A percentile compares a stretch with the other conserved stretches of the same genome.
Conservation (phyloP, 1,140 invertebrate genomes). For the Penaeus indicus region DNA sequence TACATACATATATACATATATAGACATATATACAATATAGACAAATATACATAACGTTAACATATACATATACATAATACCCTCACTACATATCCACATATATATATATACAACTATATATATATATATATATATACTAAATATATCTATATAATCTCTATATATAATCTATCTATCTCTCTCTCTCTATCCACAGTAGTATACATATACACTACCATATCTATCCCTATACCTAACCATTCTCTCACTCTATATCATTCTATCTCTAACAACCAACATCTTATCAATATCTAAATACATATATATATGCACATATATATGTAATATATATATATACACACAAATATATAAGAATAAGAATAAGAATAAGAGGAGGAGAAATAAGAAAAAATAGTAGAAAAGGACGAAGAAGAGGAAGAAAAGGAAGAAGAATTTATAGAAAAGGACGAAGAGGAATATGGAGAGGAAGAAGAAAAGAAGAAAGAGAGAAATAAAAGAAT, state of each 20-base stretch:
- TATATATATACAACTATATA: too few species aligned
- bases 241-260: neutral
- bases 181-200: slow-evolving; percentile 11
- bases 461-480: neutral
- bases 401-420: neutral
- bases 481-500: neutral
- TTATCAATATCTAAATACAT: slow-evolving; percentile 20
- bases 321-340: neutral
- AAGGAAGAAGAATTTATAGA: neutral
- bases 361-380: too few species aligned
- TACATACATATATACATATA: too few species aligned
- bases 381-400: neutral
- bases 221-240: neutral
- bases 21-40: too few species aligned
- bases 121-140: neutral
- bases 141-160: neutral
- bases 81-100: neutral
- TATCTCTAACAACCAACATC: neutral
- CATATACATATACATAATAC: neutral
- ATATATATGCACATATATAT: neutral
- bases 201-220: too few species aligned
- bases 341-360: neutral
- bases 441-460: neutral
- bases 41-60: too few species aligned
- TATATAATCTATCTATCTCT: neutral